Evolutionary conservation across 2,113 vertebrate genomes (phyloP).

Genomic region (Centrocercus urophasianus): DNA sequence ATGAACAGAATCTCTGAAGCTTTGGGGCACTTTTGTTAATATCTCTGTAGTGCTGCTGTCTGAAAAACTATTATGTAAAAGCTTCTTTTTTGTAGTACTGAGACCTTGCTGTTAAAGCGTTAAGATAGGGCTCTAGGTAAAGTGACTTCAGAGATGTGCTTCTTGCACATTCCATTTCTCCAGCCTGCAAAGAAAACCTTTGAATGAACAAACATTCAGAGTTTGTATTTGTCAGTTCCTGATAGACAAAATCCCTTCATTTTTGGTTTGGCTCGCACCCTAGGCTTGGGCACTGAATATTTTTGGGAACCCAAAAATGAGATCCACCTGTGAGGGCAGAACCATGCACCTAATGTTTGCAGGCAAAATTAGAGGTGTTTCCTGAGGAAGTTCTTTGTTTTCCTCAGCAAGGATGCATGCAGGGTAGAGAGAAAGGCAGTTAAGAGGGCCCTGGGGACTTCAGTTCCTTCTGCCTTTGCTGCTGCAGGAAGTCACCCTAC

Average conservation of each 20-base stretch:
- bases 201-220: neutral
- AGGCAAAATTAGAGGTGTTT: neutral
- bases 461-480: neutral
- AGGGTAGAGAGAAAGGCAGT: rapidly evolving
- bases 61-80: rapidly evolving
- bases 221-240: neutral
- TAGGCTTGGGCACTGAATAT: neutral
- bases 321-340: neutral
- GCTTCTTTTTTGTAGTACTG: neutral
- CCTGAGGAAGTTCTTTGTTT: neutral
- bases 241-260: neutral
- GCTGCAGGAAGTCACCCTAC: too few species aligned
- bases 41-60: rapidly evolving
- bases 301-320: neutral
- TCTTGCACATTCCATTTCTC: neutral
- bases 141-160: neutral
- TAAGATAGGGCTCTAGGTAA: neutral
- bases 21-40: neutral
- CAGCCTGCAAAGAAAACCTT: neutral
- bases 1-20: neutral
- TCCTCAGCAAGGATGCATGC: neutral
- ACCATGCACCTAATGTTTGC: neutral
- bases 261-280: neutral
- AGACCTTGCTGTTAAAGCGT: neutral
- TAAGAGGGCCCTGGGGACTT: rapidly evolving